Evolutionary conservation across 2,888 invertebrate genomes (phyloP), one percentile per base, ranked within the genome.

Genomic region (Drosophila quinaria): DNA sequence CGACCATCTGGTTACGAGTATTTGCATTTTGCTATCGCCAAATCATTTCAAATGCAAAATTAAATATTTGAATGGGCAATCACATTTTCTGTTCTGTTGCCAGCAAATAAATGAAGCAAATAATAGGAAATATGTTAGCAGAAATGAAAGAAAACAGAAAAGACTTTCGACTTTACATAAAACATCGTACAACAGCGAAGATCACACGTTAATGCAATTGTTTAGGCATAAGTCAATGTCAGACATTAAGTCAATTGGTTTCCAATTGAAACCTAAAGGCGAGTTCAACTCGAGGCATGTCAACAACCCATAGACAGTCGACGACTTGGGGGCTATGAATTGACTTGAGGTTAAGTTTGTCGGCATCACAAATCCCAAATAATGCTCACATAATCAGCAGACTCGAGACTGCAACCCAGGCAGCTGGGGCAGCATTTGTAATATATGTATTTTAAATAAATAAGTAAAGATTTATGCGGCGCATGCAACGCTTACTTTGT

Each of bases 401-500:
- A 15, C 42, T 39, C 33, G 17, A 42, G 22, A 35, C 56, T 33
- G 10, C 19, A 63, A 51, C 46, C 65, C 46, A 65, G 17, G 42
- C 68, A 63, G 61, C 59, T 71, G 65, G 33, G 17, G 33, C 29
- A 65, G 31, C 56, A 56, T 50, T 64, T 52, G 58, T 47, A 56
- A 52, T 58, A 51, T 55, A 65, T 75, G 68, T 65, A 76, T 73
- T 84, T 87, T 69, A 84, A 81, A 72, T 69, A 78, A 84, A 89
- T 81, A 81, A 74, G 61, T 56, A 63, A 64, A 85, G 90, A 84
- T 89, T 87, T 89, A 84, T 84, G 89, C 89, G 51, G 84, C 81
- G 42, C 83, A 85, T 87, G 85, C 67, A 87, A 58, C 60, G 47
- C 55, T 69, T 68, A 61, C 63, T 67, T 72, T 64, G 73, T 67